A percentile compares a stretch with the other conserved stretches of the same genome.
Conservation (phyloP, 2,113 vertebrate genomes). For the Pandion haliaetus region DNA sequence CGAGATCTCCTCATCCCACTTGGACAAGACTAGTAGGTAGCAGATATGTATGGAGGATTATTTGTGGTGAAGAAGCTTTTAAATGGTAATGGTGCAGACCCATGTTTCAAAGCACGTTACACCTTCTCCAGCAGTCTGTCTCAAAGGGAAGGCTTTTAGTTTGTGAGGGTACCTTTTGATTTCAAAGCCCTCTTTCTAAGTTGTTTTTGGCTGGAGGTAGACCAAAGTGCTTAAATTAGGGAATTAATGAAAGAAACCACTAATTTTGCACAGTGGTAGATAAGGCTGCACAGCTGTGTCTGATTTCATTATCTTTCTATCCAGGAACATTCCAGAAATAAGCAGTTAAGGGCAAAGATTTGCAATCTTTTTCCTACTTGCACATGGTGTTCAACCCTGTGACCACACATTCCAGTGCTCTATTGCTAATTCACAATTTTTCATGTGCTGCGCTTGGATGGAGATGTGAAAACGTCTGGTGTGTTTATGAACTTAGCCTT, state of each 20-base stretch:
- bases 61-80: not conserved
- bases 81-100: not conserved
- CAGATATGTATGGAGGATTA: not conserved
- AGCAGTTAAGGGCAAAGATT: not conserved
- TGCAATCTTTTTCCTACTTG: not conserved
- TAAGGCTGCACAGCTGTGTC: not conserved
- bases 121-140: not conserved
- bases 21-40: not conserved
- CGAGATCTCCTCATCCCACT: not conserved
- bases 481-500: not conserved
- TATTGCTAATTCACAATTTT: not conserved
- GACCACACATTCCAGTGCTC: not conserved
- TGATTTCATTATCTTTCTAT: not conserved
- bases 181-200: not conserved
- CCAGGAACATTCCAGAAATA: slow-evolving; percentile 9
- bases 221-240: not conserved
- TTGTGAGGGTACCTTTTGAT: not conserved
- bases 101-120: not conserved
- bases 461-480: not conserved
- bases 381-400: not conserved
- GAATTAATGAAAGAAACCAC: not conserved
- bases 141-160: not conserved
- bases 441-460: not conserved
- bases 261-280: not conserved
- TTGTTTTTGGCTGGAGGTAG: not conserved